These are phyloP conservation scores for Pseudoips prasinana DNA, from an alignment of 2,888 invertebrate species.

Conservation along the genomic window DNA sequence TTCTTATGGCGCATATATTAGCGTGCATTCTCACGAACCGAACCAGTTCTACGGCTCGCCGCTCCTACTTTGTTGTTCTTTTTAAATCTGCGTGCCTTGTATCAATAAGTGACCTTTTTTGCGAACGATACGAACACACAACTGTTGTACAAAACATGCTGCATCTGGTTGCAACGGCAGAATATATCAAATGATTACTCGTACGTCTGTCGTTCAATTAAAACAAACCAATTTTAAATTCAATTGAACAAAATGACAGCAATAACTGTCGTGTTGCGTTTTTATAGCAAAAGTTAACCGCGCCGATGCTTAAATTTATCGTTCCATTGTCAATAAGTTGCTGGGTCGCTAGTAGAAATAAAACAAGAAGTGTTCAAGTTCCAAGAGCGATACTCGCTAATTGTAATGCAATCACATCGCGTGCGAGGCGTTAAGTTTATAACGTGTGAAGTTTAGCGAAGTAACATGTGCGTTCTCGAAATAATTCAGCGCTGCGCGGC, in stretches of 20 bases:
- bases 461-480: conserved; percentile 56
- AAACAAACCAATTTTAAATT: conserved; percentile 29
- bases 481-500: conserved; percentile 51
- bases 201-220: conserved; percentile 23
- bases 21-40: conserved; percentile 62
- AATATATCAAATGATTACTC: conserved; percentile 8
- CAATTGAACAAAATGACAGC: conserved; percentile 27
- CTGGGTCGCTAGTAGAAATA: conserved; percentile 15
- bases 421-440: conserved; percentile 36
- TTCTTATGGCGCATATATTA: conserved; percentile 60
- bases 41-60: conserved; percentile 60
- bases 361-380: conserved; percentile 22
- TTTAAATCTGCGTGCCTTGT: conserved; percentile 65
- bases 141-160: conserved; percentile 51
- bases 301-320: conserved; percentile 42
- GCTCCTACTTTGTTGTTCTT: conserved; percentile 58
- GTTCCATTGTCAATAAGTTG: conserved; percentile 38
- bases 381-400: conserved; percentile 36
- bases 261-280: conserved; percentile 35
- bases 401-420: conserved; percentile 37
- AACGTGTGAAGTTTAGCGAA: conserved; percentile 40
- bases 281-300: conserved; percentile 38
- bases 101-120: conserved; percentile 61
- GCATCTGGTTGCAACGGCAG: conserved; percentile 39
- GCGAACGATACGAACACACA: conserved; percentile 58